Evolutionary conservation across 1,140 invertebrate species (phyloP).

Genomic region (Ips nitidus): DNA sequence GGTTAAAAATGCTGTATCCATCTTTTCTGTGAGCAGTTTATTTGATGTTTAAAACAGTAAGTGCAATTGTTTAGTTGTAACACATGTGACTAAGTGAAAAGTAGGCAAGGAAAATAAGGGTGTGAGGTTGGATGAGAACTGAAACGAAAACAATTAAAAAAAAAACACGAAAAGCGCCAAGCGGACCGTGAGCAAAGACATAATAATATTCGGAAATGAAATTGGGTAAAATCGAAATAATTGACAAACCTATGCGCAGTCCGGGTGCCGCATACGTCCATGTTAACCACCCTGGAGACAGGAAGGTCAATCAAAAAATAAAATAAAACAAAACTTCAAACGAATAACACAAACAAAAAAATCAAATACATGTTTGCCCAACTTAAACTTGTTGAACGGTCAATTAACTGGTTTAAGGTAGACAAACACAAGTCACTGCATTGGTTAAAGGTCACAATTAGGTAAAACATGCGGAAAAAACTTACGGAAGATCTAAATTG

Average conservation of each 20-base stretch:
- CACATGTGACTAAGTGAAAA: no score
- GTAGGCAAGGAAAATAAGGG: no score
- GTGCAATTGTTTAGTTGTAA: no score
- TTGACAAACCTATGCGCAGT: slow-evolving; percentile 65
- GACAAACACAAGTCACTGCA: no score
- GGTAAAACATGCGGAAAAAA: slow-evolving; percentile 31
- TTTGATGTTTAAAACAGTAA: no score
- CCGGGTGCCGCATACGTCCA: slow-evolving; percentile 63
- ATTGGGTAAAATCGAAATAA: slow-evolving; percentile 19
- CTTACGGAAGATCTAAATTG: slow-evolving; percentile 69
- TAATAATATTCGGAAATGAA: neutral
- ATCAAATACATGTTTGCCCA: neutral
- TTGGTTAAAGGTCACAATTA: neutral
- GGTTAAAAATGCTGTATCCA: no score
- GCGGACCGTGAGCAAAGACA: slow-evolving; percentile 33
- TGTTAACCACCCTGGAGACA: slow-evolving; percentile 61
- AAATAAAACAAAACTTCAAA: slow-evolving; percentile 26
- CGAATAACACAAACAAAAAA: slow-evolving; percentile 1
- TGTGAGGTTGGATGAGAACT: no score
- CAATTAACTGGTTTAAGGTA: no score
- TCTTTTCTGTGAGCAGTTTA: no score
- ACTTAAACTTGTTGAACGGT: neutral
- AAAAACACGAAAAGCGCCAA: slow-evolving; percentile 46
- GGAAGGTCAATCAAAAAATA: slow-evolving; percentile 34
- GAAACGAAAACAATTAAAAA: no score